Percentiles rank a stretch among this genome's conserved stretches.
Evolutionary conservation across 92 coral and sea anemone species (phyloP).

Genomic region (Zoanthus sansibaricus): DNA sequence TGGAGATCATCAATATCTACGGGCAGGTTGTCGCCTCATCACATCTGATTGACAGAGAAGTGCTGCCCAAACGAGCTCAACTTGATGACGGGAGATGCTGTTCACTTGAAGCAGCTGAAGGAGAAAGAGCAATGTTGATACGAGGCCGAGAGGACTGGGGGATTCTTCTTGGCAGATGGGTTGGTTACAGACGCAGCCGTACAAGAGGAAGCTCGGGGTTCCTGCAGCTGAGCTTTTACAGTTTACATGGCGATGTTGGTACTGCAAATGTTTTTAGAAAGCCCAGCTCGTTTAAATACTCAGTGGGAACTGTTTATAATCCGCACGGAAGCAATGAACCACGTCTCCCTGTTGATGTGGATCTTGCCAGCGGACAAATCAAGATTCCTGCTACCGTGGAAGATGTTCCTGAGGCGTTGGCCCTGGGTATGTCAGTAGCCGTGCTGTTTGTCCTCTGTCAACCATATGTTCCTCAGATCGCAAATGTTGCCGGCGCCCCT

Average conservation of each 20-base stretch:
- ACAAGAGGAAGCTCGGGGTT: constrained; percentile 64
- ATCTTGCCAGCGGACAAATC: constrained; percentile 51
- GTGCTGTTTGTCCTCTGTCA: constrained; percentile 77
- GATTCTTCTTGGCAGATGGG: constrained; percentile 76
- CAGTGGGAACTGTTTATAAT: constrained; percentile 42
- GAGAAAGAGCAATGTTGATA: constrained; percentile 75
- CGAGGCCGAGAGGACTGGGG: constrained; percentile 89
- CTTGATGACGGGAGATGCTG: constrained; percentile 43
- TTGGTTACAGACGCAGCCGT: constrained; percentile 60
- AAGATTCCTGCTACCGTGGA: constrained; percentile 59
- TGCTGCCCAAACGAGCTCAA: constrained; percentile 65
- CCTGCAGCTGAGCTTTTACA: constrained; percentile 52
- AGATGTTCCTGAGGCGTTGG: constrained; percentile 74
- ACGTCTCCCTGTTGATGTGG: constrained; percentile 30
- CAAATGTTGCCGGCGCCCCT: constrained; percentile 17
- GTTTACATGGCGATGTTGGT: constrained; percentile 41
- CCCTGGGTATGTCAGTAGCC: constrained; percentile 76
- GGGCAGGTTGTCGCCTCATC: constrained; percentile 70
- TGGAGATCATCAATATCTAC: constrained; percentile 66
- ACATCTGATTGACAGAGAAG: constrained; percentile 69
- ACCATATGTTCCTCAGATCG: constrained; percentile 46
- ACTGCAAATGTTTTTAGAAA: constrained; percentile 40
- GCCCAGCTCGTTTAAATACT: constrained; percentile 40
- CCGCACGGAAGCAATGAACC: not conserved
- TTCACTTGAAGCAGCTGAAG: constrained; percentile 47